A percentile compares a stretch with the other conserved stretches of the same genome.
Conservation (phyloP, 1,140 invertebrate species). For the Mya arenaria region DNA sequence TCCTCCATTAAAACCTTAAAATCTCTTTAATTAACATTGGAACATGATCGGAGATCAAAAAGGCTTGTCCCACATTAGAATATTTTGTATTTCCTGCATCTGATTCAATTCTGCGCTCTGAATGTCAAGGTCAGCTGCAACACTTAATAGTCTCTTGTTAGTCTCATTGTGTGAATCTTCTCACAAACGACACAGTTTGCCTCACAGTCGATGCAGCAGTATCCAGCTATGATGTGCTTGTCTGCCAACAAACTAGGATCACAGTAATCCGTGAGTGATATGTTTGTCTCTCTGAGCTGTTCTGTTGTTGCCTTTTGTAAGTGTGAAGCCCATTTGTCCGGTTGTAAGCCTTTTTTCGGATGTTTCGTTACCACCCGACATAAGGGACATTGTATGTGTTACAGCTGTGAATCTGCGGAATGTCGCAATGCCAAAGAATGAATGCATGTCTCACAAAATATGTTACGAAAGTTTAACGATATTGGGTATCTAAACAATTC, state of each 20-base stretch:
- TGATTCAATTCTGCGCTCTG: too few species aligned
- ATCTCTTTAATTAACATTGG: too few species aligned
- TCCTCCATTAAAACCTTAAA: too few species aligned
- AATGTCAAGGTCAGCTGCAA: too few species aligned
- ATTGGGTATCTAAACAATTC: conserved; percentile 1
- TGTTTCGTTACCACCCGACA: conserved; percentile 2
- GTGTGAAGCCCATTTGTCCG: background rate
- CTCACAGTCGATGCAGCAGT: conserved; percentile 16
- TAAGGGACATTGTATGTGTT: conserved; percentile 25
- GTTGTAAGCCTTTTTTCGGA: background rate
- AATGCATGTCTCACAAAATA: conserved; percentile 13
- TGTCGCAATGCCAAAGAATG: background rate
- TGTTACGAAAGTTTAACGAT: conserved; percentile 5
- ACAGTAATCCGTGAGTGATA: background rate
- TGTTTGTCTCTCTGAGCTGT: background rate
- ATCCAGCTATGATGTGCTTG: background rate
- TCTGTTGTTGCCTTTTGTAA: background rate
- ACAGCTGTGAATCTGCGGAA: background rate
- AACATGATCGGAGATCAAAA: too few species aligned
- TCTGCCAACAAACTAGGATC: background rate
- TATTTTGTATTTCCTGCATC: too few species aligned
- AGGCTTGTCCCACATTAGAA: too few species aligned
- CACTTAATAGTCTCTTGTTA: background rate
- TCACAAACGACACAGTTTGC: conserved; percentile 9
- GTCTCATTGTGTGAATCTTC: background rate